These are phyloP conservation scores for Saturnia japonica DNA, from an alignment of 2,888 invertebrate species.

Conservation along the genomic window DNA sequence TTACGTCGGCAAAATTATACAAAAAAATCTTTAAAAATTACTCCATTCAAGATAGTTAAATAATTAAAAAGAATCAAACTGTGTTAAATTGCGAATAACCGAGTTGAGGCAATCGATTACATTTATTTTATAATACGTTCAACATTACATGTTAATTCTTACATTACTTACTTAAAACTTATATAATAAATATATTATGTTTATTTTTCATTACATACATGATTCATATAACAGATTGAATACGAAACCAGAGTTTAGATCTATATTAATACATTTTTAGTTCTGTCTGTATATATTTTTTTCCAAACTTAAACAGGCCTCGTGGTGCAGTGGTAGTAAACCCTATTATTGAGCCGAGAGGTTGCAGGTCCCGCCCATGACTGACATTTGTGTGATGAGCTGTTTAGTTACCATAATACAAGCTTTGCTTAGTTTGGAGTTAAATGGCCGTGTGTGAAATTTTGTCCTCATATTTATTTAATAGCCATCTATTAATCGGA, in stretches of 20 bases:
- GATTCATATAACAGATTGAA: constrained; percentile 19
- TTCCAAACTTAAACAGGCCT: no score
- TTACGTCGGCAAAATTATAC: neutral
- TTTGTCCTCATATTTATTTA: no score
- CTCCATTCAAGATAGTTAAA: neutral
- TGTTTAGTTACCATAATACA: no score
- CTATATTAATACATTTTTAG: no score
- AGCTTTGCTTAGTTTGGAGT: no score
- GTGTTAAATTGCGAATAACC: neutral
- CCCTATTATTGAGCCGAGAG: no score
- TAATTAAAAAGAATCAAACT: neutral
- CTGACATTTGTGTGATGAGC: no score
- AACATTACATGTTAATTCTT: neutral
- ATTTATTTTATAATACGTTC: neutral
- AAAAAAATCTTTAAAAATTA: neutral
- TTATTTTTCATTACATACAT: neutral
- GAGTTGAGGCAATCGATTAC: neutral
- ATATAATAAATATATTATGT: neutral
- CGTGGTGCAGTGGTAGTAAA: no score
- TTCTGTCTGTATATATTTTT: no score
- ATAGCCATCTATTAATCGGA: no score
- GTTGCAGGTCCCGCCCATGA: no score
- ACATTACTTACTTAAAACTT: neutral
- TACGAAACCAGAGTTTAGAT: constrained; percentile 47
- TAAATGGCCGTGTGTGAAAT: no score